Evolutionary conservation across 37 sponge, comb jelly and placozoan genomes (phyloP), one percentile per base, ranked within the genome.

Genomic region (Diacarnus erythraeanus): DNA sequence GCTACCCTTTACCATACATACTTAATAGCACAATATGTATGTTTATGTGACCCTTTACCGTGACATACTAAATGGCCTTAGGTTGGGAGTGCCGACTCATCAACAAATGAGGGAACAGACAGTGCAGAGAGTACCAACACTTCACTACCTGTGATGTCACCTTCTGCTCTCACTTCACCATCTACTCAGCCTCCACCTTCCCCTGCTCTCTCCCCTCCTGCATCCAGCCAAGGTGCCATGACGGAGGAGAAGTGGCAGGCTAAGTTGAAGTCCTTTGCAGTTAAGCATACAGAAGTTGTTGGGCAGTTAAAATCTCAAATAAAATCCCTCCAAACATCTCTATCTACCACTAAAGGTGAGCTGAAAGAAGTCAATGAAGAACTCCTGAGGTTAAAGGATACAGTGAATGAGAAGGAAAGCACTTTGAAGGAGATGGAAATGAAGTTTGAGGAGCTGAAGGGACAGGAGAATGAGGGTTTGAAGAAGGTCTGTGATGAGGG

Each of bases 221-320:
- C 74, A 5, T 36, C 69, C 10, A 12, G 34, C 37, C 1, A 42
- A 20, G 30, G 37, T 71, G 27, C 56, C 4, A 30, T 25, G 25
- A 22, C 64, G 57, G 25, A 77, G 33, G 79, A 78, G 47, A 30
- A 20, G 29, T 54, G 77, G 21, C 12, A 60, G 31, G 34, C 38
- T 18, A 74, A 85, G 47, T 65, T 85, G 15, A 68, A 80, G 27
- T 34, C 42, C 0, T 25, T 80, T n/a, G 57, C 38, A 9, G 59
- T 12, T 2, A 68, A 84, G 68, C 67, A 92, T 22, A 67, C 42
- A 3, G 63, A 54, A 17, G 61, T 84, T 42, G 75, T 84, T 31
- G 34, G 58, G 21, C 84, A 83, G 39, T 39, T 89, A 25, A 65
- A 71, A 1, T 26, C 67, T 23, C 78, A 89, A 59, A 81, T 54